phyloP scores from a whole-genome alignment of 1,140 invertebrate species.

The Armadillidium nasatum region DNA sequence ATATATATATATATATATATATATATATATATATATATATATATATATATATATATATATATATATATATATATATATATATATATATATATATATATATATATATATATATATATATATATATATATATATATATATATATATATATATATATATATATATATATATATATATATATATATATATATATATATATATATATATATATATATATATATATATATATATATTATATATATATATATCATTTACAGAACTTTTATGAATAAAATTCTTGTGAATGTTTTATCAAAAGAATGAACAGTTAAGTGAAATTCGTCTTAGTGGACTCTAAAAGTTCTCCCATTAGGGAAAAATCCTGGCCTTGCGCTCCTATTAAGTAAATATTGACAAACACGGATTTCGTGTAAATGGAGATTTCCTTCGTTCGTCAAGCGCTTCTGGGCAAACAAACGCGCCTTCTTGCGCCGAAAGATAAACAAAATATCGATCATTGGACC shows the following conservation, averaged over 20 bases:
- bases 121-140: neutral
- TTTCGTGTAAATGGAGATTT: neutral
- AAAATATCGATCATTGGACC: slow-evolving; percentile 5
- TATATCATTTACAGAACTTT: neutral
- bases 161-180: neutral
- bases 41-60: neutral
- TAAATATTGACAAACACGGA: neutral
- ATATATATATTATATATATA: slow-evolving; percentile 7
- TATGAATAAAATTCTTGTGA: neutral
- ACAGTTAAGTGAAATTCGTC: neutral
- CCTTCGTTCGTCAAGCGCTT: neutral
- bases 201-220: too few species aligned
- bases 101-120: neutral
- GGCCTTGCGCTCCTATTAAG: neutral
- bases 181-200: too few species aligned
- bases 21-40: neutral
- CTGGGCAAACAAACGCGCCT: neutral
- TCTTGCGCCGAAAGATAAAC: slow-evolving; percentile 6
- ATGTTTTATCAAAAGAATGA: neutral
- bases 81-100: neutral
- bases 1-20: neutral
- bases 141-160: neutral
- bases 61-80: neutral
- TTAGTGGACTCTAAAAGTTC: neutral
- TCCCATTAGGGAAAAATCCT: neutral